A percentile compares a stretch with the other conserved stretches of the same genome.
phyloP scores from a whole-genome alignment of 2,797 vertebrate species.

The Numenius phaeopus region DNA sequence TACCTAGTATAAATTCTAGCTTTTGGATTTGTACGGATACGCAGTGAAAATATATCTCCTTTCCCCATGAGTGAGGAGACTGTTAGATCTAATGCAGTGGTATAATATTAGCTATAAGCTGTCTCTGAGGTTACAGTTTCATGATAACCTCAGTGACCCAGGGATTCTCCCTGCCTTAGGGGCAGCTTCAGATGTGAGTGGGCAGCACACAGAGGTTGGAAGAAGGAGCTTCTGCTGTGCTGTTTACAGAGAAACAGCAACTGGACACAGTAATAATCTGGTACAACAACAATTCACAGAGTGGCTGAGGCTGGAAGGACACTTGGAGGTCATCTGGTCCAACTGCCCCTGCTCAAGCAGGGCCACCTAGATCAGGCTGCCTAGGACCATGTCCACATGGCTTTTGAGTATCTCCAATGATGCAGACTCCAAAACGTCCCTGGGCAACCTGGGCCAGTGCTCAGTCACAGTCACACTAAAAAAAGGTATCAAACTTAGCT shows the following conservation, averaged over 20 bases:
- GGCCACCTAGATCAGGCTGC: background rate
- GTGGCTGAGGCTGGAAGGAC: background rate
- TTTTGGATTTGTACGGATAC: background rate
- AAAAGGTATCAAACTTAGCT: background rate
- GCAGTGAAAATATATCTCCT: background rate
- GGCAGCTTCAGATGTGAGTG: background rate
- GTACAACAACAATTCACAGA: background rate
- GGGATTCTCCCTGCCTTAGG: background rate
- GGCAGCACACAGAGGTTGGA: background rate
- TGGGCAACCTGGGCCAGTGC: background rate
- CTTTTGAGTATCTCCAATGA: background rate
- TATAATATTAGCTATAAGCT: background rate
- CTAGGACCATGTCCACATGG: background rate
- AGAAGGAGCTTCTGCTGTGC: background rate
- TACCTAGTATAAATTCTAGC: background rate
- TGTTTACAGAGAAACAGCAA: background rate
- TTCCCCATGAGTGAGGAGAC: background rate
- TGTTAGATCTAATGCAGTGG: background rate
- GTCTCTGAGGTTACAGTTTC: background rate
- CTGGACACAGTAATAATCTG: background rate
- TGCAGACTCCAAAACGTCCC: background rate
- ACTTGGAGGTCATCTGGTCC: background rate
- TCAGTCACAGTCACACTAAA: background rate
- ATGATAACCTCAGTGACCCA: background rate
- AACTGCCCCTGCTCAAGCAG: background rate